Evolutionary conservation across 2,797 vertebrate genomes (phyloP).

Genomic region (Danionella dracula): DNA sequence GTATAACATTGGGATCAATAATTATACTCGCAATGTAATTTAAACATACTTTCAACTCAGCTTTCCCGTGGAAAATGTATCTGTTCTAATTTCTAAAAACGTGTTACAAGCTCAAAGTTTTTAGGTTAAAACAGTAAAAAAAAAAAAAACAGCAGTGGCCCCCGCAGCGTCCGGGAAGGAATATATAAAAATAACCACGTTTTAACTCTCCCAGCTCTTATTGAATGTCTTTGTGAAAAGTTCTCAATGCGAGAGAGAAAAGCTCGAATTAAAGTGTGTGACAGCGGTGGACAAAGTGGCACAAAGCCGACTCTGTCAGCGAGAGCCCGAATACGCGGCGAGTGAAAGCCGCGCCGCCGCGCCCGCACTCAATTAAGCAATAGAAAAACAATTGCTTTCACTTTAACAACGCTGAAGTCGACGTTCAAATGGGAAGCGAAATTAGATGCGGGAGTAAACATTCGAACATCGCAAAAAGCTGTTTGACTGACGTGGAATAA

Average conservation of each 20-base stretch:
- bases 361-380: slow-evolving; percentile 99
- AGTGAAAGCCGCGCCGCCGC: slow-evolving; percentile 92
- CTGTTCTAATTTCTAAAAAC: slow-evolving; percentile 66
- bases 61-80: slow-evolving; percentile 61
- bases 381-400: slow-evolving; percentile 99
- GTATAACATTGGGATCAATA: no score
- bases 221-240: slow-evolving; percentile 99
- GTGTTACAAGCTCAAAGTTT: slow-evolving; percentile 74
- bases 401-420: slow-evolving; percentile 91
- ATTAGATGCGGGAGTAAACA: slow-evolving; percentile 60
- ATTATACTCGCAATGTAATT: no score
- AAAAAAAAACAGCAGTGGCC: no score
- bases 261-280: slow-evolving; percentile 99
- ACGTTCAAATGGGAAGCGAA: slow-evolving; percentile 73
- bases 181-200: slow-evolving; percentile 98
- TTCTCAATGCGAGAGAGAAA: slow-evolving; percentile 99
- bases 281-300: slow-evolving; percentile 99
- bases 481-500: no score
- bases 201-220: slow-evolving; percentile 94
- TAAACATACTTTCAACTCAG: no score
- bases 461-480: slow-evolving; percentile 36
- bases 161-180: slow-evolving; percentile 84
- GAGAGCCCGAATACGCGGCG: slow-evolving; percentile 90
- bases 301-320: slow-evolving; percentile 99
- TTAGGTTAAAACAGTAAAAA: no score